Conservation (phyloP, 2,888 invertebrate genomes). For the Lasioglossum zephyrum region DNA sequence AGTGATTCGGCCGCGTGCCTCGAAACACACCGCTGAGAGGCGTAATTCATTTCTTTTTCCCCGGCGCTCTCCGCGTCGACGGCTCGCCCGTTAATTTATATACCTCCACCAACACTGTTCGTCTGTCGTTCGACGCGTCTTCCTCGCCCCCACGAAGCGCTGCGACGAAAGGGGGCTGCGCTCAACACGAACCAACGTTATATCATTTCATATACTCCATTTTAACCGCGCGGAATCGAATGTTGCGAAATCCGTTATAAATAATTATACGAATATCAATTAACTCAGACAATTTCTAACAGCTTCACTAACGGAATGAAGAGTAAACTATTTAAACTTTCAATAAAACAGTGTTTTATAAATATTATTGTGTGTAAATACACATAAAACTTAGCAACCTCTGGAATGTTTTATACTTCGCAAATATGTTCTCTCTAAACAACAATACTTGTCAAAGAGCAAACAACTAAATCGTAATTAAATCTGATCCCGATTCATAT, state of each 20-base stretch:
- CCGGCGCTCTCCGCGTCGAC: conserved; percentile 40
- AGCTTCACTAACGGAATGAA: not conserved
- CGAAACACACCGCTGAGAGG: conserved; percentile 48
- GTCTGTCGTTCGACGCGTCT: conserved; percentile 41
- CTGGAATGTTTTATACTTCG: not conserved
- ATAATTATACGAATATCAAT: not conserved
- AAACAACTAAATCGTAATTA: not conserved
- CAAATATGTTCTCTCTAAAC: not conserved
- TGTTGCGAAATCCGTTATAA: not conserved
- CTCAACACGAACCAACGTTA: conserved; percentile 8
- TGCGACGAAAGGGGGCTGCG: conserved; percentile 14
- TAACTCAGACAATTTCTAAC: not conserved
- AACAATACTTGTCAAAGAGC: not conserved
- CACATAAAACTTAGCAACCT: not conserved
- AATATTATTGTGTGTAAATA: not conserved
- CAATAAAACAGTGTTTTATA: not conserved
- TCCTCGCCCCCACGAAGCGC: not conserved
- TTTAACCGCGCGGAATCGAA: not conserved
- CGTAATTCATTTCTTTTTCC: conserved; percentile 61
- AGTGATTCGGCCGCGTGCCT: conserved; percentile 46
- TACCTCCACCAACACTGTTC: conserved; percentile 29
- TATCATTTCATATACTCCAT: conserved; percentile 1
- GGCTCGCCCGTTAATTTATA: conserved; percentile 52
- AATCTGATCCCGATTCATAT: not conserved
- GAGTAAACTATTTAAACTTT: not conserved